phyloP scores from a whole-genome alignment of 2,888 invertebrate species.

The Drosophila mayaguana region DNA sequence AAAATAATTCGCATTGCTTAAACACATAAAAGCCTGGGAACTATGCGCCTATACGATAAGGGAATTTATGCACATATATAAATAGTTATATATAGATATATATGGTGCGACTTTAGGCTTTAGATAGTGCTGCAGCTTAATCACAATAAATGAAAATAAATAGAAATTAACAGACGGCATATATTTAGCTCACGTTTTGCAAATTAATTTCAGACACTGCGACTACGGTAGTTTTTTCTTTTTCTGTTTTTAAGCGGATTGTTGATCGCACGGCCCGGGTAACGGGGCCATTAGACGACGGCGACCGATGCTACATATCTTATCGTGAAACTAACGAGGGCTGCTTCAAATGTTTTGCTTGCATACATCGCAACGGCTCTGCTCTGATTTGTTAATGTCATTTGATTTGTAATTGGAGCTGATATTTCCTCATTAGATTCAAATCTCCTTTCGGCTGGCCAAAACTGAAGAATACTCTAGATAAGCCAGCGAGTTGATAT shows the following conservation, averaged over 20 bases:
- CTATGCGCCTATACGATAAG: constrained; percentile 15
- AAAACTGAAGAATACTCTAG: neutral
- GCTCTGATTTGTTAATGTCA: neutral
- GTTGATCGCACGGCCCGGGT: constrained; percentile 1
- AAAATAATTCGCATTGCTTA: constrained; percentile 33
- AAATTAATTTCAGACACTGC: constrained; percentile 55
- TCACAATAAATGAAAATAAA: constrained; percentile 70
- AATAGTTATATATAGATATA: neutral
- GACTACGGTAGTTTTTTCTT: constrained; percentile 35
- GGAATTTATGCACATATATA: neutral
- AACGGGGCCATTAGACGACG: constrained; percentile 5
- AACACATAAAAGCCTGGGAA: constrained; percentile 44
- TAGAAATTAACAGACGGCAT: constrained; percentile 66
- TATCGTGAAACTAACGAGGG: constrained; percentile 6
- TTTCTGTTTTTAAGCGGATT: constrained; percentile 32
- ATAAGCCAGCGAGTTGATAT: neutral
- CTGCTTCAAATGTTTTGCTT: neutral
- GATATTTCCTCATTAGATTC: constrained; percentile 1
- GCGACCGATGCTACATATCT: constrained; percentile 18
- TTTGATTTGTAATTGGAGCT: neutral
- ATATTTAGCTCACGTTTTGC: constrained; percentile 67
- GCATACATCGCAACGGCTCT: neutral
- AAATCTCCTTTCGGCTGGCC: neutral
- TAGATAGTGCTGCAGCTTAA: constrained; percentile 42
- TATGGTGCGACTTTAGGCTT: constrained; percentile 10